Base-by-base conservation (phyloP, 2,888 invertebrate species). In the Pollenia angustigena region DNA sequence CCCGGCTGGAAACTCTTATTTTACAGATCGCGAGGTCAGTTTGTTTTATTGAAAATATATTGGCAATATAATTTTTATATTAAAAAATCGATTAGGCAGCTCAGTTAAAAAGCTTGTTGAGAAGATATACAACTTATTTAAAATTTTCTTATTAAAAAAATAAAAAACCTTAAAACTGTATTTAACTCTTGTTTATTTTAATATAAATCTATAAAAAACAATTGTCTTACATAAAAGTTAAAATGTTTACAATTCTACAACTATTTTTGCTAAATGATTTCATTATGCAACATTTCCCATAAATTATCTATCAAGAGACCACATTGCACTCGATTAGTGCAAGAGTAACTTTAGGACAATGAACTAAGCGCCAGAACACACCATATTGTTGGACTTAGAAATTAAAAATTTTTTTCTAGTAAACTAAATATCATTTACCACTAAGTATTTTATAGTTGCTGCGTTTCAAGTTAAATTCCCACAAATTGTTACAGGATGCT, bases 301-400 rank as follows among this genome's bases (percentile, higher is more conserved):
- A 72, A 72, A 72, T 72, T 56, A 56, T 58, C 42, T 44, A 18
- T 42, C 71, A 44, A 44, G 56, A 46, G 56, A 72, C 23, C 18
- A 54, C 9, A 18, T 9, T 16, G 8, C 11, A 54, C 54, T 54
- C 18, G 11, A 11, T 18, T 54, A 23, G 12, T 46, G 14, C 3
- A 48, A 14, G 44, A 72, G n/a, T 56, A 56, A 44, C 18, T 10
- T 14, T 6, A 4, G 56, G 44, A 12, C 56, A 72, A 44, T 56
- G 56, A 52, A 69, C 42, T 69, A 52, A 48, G n/a, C 14, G 16
- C 1, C 16, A 44, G 42, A 9, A 56, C 44, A 14, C 23, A 44
- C 44, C 44, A 72, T 56, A 56, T 14, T 14, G 44, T 42, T 56
- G 9, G 10, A 18, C 44, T 16, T 18, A 23, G 18, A 44, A 42